Percentiles rank a stretch among this genome's conserved stretches.
Conservation (phyloP, 2,797 vertebrate genomes). For the Macropus fuliginosus region DNA sequence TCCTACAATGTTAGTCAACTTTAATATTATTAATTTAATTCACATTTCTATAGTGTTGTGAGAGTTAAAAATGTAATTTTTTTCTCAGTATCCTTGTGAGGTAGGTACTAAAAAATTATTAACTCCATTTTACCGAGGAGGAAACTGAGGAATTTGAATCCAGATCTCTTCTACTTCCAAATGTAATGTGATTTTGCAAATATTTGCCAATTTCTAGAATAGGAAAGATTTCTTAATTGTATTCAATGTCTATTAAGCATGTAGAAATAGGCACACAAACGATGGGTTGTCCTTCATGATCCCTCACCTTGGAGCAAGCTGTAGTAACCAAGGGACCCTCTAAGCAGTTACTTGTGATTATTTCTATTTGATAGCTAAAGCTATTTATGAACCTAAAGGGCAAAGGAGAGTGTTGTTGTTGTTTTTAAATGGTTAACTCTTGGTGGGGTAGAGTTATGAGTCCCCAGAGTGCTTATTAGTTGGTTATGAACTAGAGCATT, state of each 20-base stretch:
- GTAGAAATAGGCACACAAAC: background rate
- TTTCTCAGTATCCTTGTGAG: background rate
- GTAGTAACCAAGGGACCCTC: background rate
- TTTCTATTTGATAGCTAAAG: background rate
- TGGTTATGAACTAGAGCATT: background rate
- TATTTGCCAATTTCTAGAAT: background rate
- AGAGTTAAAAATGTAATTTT: background rate
- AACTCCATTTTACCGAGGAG: background rate
- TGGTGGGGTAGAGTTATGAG: background rate
- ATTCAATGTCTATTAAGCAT: background rate
- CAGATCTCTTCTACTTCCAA: background rate
- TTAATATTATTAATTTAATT: background rate
- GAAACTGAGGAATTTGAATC: background rate
- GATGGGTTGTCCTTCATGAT: background rate
- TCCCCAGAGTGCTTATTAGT: background rate
- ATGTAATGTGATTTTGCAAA: background rate
- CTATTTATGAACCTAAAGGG: background rate
- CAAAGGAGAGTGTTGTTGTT: background rate
- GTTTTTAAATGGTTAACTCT: conserved; percentile 15
- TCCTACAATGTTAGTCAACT: background rate
- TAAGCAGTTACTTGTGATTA: background rate
- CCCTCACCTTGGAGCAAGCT: background rate
- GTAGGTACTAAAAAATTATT: background rate
- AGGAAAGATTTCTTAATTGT: background rate
- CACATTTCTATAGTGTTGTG: background rate